Evolutionary conservation across 2,888 invertebrate genomes (phyloP).

Genomic region (Xanthia togata): DNA sequence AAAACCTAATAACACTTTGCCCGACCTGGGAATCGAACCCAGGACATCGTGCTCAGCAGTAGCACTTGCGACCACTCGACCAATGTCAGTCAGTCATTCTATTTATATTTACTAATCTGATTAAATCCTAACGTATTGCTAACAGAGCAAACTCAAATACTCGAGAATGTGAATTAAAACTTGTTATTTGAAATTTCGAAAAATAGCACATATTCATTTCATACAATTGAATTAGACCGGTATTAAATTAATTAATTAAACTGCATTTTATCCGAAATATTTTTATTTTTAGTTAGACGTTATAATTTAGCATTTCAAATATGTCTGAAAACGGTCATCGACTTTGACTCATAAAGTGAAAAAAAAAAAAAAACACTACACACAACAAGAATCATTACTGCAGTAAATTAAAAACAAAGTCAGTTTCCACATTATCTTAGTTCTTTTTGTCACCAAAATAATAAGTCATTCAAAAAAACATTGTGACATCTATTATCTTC

Average conservation of each 20-base stretch:
- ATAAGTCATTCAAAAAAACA: constrained; percentile 19
- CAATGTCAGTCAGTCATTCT: no score
- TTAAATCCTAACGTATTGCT: neutral
- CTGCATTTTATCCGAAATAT: neutral
- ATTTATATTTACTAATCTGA: neutral
- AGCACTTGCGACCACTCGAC: no score
- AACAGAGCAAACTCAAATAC: neutral
- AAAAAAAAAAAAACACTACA: neutral
- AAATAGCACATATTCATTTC: neutral
- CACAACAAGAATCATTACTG: neutral
- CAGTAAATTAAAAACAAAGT: constrained; percentile 7
- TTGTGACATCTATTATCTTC: constrained; percentile 64
- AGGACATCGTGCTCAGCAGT: no score
- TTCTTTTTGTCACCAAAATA: constrained; percentile 17
- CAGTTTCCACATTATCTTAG: neutral
- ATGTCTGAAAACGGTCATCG: no score
- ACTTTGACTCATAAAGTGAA: neutral
- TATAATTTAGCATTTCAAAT: neutral
- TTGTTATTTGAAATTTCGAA: neutral
- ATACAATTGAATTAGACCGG: neutral
- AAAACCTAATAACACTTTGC: no score
- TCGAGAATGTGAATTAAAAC: neutral
- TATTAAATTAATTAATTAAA: neutral
- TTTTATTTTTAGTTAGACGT: neutral
- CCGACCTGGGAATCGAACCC: no score